phyloP scores from a whole-genome alignment of 2,113 vertebrate species.

The Terrapene triunguis region DNA sequence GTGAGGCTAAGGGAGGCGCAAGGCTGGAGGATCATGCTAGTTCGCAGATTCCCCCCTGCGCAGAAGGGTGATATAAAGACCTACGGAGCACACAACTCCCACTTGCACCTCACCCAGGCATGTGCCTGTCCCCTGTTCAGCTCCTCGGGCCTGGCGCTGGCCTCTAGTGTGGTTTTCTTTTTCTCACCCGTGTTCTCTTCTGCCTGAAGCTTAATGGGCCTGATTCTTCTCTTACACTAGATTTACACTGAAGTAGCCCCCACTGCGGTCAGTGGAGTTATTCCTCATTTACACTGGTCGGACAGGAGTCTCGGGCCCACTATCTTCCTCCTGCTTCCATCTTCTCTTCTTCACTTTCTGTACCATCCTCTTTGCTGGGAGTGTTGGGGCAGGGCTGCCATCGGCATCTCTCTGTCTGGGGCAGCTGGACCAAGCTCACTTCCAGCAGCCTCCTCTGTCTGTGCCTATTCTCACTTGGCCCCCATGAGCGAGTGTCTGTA shows the following conservation, averaged over 20 bases:
- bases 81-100: background rate
- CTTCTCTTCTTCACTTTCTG: constrained; percentile 14
- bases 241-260: background rate
- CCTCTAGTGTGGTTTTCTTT: rapidly evolving
- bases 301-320: rapidly evolving
- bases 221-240: background rate
- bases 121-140: background rate
- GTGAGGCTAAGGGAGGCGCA: too few species aligned
- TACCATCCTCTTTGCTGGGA: background rate
- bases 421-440: background rate
- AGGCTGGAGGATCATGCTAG: too few species aligned
- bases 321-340: background rate
- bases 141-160: background rate
- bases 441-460: background rate
- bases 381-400: background rate
- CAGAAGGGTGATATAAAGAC: background rate
- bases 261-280: background rate
- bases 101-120: rapidly evolving
- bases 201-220: background rate
- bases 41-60: too few species aligned
- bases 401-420: background rate
- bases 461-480: background rate
- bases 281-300: background rate
- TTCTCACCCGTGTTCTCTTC: constrained; percentile 12
- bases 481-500: background rate